Evolutionary conservation across 2,113 vertebrate genomes (phyloP).

Genomic region (Mormyrus lacerda): DNA sequence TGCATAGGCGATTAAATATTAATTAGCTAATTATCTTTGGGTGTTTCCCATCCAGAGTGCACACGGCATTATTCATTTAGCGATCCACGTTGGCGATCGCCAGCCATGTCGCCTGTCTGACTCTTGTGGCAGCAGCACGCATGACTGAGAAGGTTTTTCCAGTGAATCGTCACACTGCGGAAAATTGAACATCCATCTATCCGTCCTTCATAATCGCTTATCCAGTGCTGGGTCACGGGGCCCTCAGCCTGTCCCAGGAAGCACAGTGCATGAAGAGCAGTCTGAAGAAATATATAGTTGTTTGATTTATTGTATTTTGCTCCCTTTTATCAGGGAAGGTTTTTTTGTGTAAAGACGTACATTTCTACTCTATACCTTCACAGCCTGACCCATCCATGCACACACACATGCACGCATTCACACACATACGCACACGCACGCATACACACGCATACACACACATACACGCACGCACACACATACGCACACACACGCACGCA

Average conservation of each 20-base stretch:
- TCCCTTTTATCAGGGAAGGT: background rate
- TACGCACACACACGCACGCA: too few species aligned
- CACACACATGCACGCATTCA: background rate
- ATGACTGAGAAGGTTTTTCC: background rate
- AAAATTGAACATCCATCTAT: constrained; percentile 3
- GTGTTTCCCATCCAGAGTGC: background rate
- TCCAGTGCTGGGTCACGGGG: background rate
- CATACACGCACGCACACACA: too few species aligned
- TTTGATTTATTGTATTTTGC: background rate
- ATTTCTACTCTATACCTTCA: background rate
- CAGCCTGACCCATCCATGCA: background rate
- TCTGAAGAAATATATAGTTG: background rate
- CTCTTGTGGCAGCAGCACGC: background rate
- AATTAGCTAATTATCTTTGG: background rate
- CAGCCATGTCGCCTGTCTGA: background rate
- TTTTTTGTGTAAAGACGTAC: background rate
- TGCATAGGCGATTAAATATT: background rate
- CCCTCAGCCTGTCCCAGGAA: background rate
- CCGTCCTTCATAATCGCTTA: background rate
- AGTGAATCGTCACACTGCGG: background rate
- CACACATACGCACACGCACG: background rate
- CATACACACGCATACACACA: too few species aligned
- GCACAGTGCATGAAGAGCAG: background rate
- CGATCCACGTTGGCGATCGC: background rate
- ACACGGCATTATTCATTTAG: background rate